These are phyloP conservation scores for Corydoras maculifer DNA, from an alignment of 2,113 vertebrate species.

Conservation along the genomic window DNA sequence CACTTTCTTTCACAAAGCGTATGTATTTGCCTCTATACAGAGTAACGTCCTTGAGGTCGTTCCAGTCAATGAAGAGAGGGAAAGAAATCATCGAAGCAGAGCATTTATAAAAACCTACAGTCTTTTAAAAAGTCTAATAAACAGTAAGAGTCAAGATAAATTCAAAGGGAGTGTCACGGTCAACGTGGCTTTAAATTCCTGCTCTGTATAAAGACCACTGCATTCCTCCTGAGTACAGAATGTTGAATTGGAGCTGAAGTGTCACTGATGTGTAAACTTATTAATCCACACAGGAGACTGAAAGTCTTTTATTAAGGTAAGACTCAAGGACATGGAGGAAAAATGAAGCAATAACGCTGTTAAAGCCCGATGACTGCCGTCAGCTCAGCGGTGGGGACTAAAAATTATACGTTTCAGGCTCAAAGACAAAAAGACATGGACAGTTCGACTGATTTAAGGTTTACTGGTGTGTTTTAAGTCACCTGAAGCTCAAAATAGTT, in stretches of 20 bases:
- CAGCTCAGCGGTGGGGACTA: not conserved
- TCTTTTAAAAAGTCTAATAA: no score
- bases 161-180: constrained; percentile 6
- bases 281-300: constrained; percentile 2
- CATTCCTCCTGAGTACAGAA: not conserved
- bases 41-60: constrained; percentile 1
- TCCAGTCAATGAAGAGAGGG: not conserved
- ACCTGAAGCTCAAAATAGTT: no score
- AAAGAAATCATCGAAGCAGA: no score
- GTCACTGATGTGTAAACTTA: constrained; percentile 4
- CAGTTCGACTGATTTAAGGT: no score
- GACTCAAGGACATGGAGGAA: constrained; percentile 16
- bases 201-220: not conserved
- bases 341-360: not conserved
- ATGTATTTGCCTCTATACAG: constrained; percentile 1
- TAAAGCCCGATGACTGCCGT: not conserved
- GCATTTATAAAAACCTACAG: no score
- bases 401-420: not conserved
- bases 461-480: no score
- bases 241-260: constrained; percentile 11
- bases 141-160: not conserved
- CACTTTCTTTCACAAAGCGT: not conserved
- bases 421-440: no score
- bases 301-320: constrained; percentile 6
- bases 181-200: not conserved